phyloP scores from a whole-genome alignment of 2,888 invertebrate genomes.

The Gandaritis pyraliata region DNA sequence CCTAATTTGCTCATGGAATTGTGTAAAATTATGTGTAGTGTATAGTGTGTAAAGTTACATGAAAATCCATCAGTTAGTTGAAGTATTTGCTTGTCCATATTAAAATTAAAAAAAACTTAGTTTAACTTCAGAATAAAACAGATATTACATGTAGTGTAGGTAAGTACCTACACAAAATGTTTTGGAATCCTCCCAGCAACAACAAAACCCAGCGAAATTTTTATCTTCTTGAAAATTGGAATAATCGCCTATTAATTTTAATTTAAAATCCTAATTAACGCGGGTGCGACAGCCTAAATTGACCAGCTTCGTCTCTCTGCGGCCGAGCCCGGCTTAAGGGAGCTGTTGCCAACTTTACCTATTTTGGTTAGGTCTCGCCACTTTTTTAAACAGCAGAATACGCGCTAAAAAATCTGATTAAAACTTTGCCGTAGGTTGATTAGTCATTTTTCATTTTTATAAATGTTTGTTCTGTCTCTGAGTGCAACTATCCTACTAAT shows the following conservation, averaged over 20 bases:
- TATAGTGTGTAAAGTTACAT: too few relatives aligned
- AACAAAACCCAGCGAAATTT: conserved; percentile 47
- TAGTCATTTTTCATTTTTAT: too few relatives aligned
- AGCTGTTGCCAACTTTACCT: conserved; percentile 16
- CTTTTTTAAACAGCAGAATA: background rate
- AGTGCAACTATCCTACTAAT: too few relatives aligned
- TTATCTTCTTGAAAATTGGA: conserved; percentile 63
- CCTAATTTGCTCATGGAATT: too few relatives aligned
- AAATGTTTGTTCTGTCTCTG: too few relatives aligned
- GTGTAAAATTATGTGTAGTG: too few relatives aligned
- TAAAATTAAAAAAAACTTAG: background rate
- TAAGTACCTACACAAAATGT: background rate
- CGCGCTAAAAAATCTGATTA: background rate
- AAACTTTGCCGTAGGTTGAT: background rate
- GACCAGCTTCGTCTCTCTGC: conserved; percentile 64
- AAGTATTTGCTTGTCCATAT: too few relatives aligned
- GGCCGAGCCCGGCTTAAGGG: conserved; percentile 41
- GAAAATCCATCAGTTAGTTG: too few relatives aligned
- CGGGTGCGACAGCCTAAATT: conserved; percentile 70
- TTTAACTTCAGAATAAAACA: background rate
- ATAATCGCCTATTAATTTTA: conserved; percentile 79
- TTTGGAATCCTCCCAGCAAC: background rate
- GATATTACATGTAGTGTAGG: too few relatives aligned
- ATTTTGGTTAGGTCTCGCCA: conserved; percentile 9
- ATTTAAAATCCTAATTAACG: conserved; percentile 79